Evolutionary conservation across 2,888 invertebrate genomes (phyloP).

Genomic region (Hartigia nigra): DNA sequence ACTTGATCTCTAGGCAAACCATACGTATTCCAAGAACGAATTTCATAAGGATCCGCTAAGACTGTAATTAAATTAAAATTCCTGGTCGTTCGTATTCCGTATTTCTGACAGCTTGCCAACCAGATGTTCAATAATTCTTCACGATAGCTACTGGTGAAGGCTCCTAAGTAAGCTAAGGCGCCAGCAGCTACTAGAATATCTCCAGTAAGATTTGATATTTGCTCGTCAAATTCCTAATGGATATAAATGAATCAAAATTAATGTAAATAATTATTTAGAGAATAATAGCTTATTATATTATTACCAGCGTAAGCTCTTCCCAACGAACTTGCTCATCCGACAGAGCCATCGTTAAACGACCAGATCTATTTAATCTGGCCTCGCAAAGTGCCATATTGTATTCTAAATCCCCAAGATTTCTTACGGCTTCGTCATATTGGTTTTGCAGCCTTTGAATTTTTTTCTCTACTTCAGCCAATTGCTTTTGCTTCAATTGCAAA

Average conservation of each 20-base stretch:
- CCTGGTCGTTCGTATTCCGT: constrained; percentile 78
- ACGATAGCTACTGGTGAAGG: constrained; percentile 82
- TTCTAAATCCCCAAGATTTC: constrained; percentile 80
- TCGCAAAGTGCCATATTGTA: constrained; percentile 82
- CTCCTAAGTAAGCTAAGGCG: constrained; percentile 91
- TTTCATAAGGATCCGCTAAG: constrained; percentile 86
- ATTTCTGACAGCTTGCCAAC: constrained; percentile 74
- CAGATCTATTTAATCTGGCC: constrained; percentile 82
- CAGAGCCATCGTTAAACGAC: constrained; percentile 85
- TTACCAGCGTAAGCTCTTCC: constrained; percentile 78
- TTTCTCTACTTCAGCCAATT: constrained; percentile 84
- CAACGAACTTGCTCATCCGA: constrained; percentile 89
- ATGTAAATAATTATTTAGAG: constrained; percentile 10
- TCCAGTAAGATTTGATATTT: constrained; percentile 81
- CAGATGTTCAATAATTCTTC: constrained; percentile 76
- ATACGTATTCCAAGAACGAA: constrained; percentile 89
- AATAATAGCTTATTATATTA: constrained; percentile 10
- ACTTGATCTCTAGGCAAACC: constrained; percentile 89
- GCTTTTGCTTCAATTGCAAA: constrained; percentile 82
- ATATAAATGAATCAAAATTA: constrained; percentile 25
- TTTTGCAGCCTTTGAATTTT: constrained; percentile 71
- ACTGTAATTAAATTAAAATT: constrained; percentile 76
- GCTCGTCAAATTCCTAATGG: constrained; percentile 72
- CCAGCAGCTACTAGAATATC: constrained; percentile 89
- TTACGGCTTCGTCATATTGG: constrained; percentile 78